A percentile compares a stretch with the other conserved stretches of the same genome.
Conservation (phyloP, 30 jellyfish, hydroid and myxozoan genomes). For the Sanderia malayensis region DNA sequence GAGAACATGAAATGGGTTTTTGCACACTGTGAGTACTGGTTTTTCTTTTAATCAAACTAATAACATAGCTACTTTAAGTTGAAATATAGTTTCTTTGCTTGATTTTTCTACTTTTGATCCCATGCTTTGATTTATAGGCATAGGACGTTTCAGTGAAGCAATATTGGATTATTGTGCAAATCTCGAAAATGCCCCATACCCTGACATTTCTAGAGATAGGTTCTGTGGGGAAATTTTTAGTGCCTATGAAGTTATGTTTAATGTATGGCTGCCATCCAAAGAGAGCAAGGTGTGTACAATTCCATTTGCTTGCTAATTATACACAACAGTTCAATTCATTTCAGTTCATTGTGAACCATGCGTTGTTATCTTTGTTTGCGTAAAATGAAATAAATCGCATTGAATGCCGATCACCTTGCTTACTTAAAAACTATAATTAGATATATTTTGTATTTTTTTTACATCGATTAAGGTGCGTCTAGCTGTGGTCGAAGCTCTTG, state of each 20-base stretch:
- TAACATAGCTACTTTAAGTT: too few species aligned
- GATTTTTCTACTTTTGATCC: neutral
- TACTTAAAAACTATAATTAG: neutral
- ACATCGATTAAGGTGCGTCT: constrained; percentile 82
- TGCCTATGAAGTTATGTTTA: constrained; percentile 95
- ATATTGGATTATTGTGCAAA: constrained; percentile 97
- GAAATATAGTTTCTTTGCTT: neutral
- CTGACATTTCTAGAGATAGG: constrained; percentile 94
- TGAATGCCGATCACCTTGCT: too few species aligned
- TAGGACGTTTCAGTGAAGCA: constrained; percentile 99
- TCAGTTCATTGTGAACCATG: too few species aligned
- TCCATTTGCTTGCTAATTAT: too few species aligned
- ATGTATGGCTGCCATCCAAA: constrained; percentile 92
- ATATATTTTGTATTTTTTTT: neutral
- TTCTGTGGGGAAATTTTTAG: constrained; percentile 93
- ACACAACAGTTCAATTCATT: too few species aligned
- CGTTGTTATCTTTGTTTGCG: too few species aligned
- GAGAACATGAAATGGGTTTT: constrained; percentile 98
- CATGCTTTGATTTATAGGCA: constrained; percentile 52
- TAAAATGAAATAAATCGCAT: too few species aligned
- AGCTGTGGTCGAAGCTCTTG: constrained; percentile 95
- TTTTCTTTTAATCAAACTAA: too few species aligned
- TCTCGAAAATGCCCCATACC: constrained; percentile 97
- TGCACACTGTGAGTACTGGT: constrained; percentile 98
- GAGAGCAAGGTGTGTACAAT: constrained; percentile 75